Evolutionary conservation across 2,113 vertebrate species (phyloP).

Genomic region (Cebidichthys violaceus): DNA sequence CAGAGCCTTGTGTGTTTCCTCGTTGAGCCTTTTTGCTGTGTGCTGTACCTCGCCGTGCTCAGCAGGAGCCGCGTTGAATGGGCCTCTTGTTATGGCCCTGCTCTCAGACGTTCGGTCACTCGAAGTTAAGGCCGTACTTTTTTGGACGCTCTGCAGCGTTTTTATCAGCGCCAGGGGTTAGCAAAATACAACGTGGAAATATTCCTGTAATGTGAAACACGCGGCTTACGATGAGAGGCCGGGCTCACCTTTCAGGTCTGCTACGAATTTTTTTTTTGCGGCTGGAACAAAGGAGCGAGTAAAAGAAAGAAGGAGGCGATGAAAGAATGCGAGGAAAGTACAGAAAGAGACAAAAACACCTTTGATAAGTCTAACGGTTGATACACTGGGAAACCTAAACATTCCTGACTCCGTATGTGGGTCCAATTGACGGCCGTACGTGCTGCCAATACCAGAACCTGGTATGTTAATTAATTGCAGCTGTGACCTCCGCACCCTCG

Average conservation of each 20-base stretch:
- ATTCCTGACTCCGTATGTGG: conserved; percentile 58
- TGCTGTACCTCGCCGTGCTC: conserved; percentile 39
- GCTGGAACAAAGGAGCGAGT: conserved; percentile 62
- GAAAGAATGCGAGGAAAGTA: conserved; percentile 64
- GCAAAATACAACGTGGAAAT: conserved; percentile 79
- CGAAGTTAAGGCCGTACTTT: conserved; percentile 52
- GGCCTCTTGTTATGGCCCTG: conserved; percentile 78
- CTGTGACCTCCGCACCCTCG: conserved; percentile 77
- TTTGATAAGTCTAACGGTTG: conserved; percentile 65
- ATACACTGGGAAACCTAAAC: conserved; percentile 68
- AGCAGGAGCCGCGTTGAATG: conserved; percentile 69
- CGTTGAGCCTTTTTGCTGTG: conserved; percentile 42
- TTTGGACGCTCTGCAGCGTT: conserved; percentile 67
- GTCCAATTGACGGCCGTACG: conserved; percentile 59
- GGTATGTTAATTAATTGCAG: conserved; percentile 83
- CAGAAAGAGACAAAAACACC: conserved; percentile 69
- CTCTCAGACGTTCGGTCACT: conserved; percentile 75
- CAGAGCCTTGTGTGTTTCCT: conserved; percentile 53
- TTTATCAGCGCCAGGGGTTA: conserved; percentile 77
- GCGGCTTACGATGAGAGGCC: conserved; percentile 66
- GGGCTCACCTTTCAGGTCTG: conserved; percentile 71
- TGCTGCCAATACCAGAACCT: conserved; percentile 61
- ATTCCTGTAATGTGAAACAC: conserved; percentile 84
- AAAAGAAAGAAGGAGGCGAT: conserved; percentile 62
- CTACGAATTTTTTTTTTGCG: conserved; percentile 56